Conservation (phyloP, 2,113 vertebrate species). For the Arenaria interpres region DNA sequence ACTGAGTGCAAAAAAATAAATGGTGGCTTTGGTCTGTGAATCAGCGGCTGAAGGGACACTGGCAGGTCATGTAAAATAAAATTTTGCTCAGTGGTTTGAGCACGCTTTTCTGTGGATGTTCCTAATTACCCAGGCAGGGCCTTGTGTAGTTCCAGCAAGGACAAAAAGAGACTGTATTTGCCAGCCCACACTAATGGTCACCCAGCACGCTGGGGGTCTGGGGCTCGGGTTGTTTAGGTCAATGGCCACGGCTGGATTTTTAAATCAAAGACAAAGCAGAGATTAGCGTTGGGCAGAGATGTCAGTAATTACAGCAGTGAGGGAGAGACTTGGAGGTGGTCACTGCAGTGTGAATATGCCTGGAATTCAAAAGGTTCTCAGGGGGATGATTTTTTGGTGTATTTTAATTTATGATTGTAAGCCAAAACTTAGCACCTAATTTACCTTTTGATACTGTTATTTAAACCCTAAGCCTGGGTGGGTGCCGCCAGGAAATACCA, state of each 20-base stretch:
- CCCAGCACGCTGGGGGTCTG: neutral
- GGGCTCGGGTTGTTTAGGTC: neutral
- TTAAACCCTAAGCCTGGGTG: neutral
- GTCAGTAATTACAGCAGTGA: neutral
- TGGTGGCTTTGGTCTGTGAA: neutral
- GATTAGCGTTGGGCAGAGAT: neutral
- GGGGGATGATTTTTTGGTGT: neutral
- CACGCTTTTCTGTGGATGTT: neutral
- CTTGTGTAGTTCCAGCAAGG: neutral
- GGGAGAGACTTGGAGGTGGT: neutral
- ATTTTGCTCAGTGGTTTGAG: neutral
- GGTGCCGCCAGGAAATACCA: too few species aligned
- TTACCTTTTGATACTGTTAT: neutral
- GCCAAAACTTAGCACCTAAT: neutral
- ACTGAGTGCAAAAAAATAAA: neutral
- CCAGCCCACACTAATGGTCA: neutral
- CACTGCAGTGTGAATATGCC: too few species aligned
- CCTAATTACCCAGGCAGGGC: neutral
- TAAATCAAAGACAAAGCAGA: neutral
- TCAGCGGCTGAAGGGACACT: neutral
- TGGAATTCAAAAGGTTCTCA: neutral
- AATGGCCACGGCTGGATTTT: too few species aligned
- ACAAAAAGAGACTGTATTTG: neutral
- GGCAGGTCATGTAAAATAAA: neutral
- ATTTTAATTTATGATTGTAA: neutral